A percentile compares a stretch with the other conserved stretches of the same genome.
Evolutionary conservation across 2,888 invertebrate genomes (phyloP).

Genomic region (Acronicta aceris): DNA sequence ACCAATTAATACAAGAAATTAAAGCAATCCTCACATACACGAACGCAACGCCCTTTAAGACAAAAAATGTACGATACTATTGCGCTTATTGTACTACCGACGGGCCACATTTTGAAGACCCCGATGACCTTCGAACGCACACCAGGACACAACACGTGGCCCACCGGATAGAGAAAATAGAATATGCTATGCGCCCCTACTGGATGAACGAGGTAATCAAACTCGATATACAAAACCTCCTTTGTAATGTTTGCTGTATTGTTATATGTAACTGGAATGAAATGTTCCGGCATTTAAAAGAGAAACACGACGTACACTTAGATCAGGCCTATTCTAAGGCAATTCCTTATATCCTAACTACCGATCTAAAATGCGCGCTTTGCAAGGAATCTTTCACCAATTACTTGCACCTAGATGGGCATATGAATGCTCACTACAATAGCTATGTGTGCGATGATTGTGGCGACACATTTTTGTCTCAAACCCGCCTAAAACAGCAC

Average conservation of each 20-base stretch:
- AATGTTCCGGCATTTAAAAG: conserved; percentile 70
- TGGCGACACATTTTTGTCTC: conserved; percentile 71
- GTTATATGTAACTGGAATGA: conserved; percentile 66
- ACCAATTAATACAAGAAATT: conserved; percentile 66
- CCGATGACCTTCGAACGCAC: conserved; percentile 67
- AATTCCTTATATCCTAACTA: conserved; percentile 67
- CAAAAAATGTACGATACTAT: conserved; percentile 58
- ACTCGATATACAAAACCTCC: conserved; percentile 68
- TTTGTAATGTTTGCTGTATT: conserved; percentile 65
- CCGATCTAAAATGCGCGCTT: conserved; percentile 64
- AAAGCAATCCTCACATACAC: conserved; percentile 68
- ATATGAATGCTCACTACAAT: conserved; percentile 78
- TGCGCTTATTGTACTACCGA: conserved; percentile 73
- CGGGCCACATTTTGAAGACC: conserved; percentile 59
- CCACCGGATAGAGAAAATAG: conserved; percentile 58
- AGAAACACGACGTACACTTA: conserved; percentile 61
- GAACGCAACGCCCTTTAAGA: conserved; percentile 74
- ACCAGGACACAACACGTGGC: conserved; percentile 60
- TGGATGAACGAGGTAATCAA: conserved; percentile 73
- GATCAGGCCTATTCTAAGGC: conserved; percentile 66
- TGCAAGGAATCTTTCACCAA: conserved; percentile 64
- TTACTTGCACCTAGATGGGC: conserved; percentile 68
- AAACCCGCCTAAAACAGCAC: conserved; percentile 70
- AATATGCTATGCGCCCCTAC: conserved; percentile 68
- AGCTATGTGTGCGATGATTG: conserved; percentile 77